phyloP scores from a whole-genome alignment of 2,113 vertebrate species.

The Mesocricetus auratus region DNA sequence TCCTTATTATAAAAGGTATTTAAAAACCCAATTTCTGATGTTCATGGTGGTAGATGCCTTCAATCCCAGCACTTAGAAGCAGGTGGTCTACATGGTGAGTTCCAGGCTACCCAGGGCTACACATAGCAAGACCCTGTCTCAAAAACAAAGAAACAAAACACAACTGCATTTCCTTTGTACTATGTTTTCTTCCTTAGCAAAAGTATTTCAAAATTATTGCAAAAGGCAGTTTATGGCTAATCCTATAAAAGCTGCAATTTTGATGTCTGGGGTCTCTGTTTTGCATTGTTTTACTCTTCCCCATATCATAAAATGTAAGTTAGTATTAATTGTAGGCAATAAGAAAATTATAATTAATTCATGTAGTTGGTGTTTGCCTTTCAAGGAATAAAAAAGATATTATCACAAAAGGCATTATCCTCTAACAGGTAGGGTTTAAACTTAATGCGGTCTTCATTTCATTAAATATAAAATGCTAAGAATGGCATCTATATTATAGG shows the following conservation, averaged over 20 bases:
- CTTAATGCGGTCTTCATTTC: conserved; percentile 37
- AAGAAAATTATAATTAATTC: conserved; percentile 60
- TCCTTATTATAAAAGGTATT: conserved; percentile 32
- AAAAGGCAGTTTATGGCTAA: conserved; percentile 22
- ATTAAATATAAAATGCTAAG: conserved; percentile 27
- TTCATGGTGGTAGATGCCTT: not conserved
- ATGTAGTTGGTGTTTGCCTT: conserved; percentile 19
- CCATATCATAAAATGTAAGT: conserved; percentile 58
- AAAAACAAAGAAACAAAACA: not conserved
- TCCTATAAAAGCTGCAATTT: not conserved
- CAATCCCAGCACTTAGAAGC: not conserved
- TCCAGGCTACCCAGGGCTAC: not conserved
- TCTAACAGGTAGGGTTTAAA: conserved; percentile 47
- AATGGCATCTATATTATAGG: not conserved
- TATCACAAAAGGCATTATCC: conserved; percentile 37
- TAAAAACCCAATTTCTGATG: not conserved
- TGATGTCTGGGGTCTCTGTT: not conserved
- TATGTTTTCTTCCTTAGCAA: not conserved
- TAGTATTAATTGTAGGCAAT: conserved; percentile 13
- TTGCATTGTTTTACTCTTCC: conserved; percentile 15
- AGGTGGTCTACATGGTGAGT: not conserved
- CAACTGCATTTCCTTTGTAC: not conserved
- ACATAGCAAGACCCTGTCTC: not conserved
- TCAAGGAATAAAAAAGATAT: conserved; percentile 33
- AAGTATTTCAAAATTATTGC: conserved; percentile 43